Base-by-base conservation (phyloP, 2,888 invertebrate species). In the Acrobasis consociella region DNA sequence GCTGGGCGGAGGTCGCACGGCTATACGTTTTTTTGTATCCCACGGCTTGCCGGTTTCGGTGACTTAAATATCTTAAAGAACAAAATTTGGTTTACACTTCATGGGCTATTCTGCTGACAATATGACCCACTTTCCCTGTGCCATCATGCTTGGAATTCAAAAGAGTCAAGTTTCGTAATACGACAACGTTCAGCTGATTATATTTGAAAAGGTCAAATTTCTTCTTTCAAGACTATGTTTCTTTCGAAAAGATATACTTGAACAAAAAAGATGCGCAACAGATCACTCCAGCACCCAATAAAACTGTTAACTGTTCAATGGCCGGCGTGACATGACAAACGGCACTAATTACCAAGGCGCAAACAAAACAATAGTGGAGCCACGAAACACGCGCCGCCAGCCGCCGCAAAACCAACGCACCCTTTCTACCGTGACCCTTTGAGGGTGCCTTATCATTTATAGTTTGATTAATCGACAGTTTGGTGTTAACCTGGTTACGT, bases 401-500 rank as follows among this genome's bases (percentile, higher is more conserved):
- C 46, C 46, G 7, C 46, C 46, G 13, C 46, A 46, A 46, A 46
- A 46, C 46, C 46, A 46, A 11, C 13, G 11, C 13, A n/a, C 46
- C 46, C 46, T 46, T n/a, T n/a, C 46, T 13, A n/a, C 7, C n/a
- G 46, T 7, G n/a, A 46, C 46, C 46, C n/a, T 46, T 46, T 46
- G 13, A 31, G 46, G 46, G 46, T n/a, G 11, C n/a, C 13, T 46
- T 46, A 46, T 46, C 46, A 13, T 46, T 46, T 46, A n/a, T 13
- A 46, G 46, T 46, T 46, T 46, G 46, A 46, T 46, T 46, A 46
- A 46, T 46, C n/a, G 46, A 13, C 46, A 46, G 46, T n/a, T 46
- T 46, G n/a, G 46, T 46, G 13, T 11, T 11, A 46, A 46, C 11
- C 46, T n/a, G n/a, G 31, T 31, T 31, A 31, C 5, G 7, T 31